Percentiles rank a stretch among this genome's conserved stretches.
Conservation (phyloP, 2,888 invertebrate species). For the Archips crataeganus region DNA sequence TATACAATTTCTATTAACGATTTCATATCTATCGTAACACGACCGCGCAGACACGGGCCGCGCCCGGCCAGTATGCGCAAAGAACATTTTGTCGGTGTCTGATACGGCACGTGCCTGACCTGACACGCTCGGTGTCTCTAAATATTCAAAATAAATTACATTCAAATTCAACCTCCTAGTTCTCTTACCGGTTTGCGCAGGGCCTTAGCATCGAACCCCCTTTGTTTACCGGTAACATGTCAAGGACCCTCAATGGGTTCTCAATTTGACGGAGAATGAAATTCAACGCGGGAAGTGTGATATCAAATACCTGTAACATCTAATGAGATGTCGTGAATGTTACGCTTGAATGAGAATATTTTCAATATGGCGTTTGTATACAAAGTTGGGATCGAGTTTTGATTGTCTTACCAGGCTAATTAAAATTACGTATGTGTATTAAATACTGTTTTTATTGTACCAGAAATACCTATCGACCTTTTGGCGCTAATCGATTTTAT, state of each 20-base stretch:
- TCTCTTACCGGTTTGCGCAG: background rate
- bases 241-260: background rate
- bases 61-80: no score
- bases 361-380: background rate
- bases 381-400: background rate
- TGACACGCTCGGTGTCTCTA: no score
- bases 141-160: background rate
- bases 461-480: background rate
- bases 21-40: no score
- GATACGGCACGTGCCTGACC: no score
- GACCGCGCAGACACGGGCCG: no score
- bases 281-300: background rate
- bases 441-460: no score
- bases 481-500: no score
- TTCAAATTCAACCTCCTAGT: background rate
- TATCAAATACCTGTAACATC: slow-evolving; percentile 2
- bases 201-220: background rate
- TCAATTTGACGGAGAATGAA: background rate
- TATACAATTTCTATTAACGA: no score
- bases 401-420: background rate
- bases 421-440: background rate
- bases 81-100: no score
- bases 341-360: background rate
- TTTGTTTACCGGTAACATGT: background rate
- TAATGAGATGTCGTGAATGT: slow-evolving; percentile 1